Base-by-base conservation (phyloP, 2,888 invertebrate genomes). In the Idaea straminata region DNA sequence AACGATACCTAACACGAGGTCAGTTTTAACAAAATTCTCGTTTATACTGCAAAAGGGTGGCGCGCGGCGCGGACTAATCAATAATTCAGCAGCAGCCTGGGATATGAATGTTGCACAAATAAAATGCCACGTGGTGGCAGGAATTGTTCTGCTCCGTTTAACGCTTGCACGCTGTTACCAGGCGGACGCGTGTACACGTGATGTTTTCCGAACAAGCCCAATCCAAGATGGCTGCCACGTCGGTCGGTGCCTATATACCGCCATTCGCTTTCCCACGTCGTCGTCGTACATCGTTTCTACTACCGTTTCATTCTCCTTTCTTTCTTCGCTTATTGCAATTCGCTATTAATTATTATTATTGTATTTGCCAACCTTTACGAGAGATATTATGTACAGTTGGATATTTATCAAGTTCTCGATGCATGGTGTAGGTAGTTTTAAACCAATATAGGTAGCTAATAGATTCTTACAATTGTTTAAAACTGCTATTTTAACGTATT, bases 261-360 rank as follows among this genome's bases (percentile, higher is more conserved):
- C 72, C 87, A 89, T 91, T 91, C 91, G 91, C 91, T 91, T 92
- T 92, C 91, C 91, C 91, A 92, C 90, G 91, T 91, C 59, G 59
- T 59, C 59, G 59, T 47, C 85, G 86, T 83, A 81, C 83, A 79
- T 82, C 83, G 81, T 79, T 82, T 83, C 83, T 85, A 82, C 77
- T 85, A 84, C 84, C 83, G 84, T 83, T 84, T 85, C 81, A 82
- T 83, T 84, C 83, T 88, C 79, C 78, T 86, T 88, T 87, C 83
- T 86, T 87, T 86, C 79, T 83, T 87, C 86, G 84, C 84, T 78
- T 80, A 80, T 82, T 70, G 77, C 80, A 82, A 81, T 85, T 86
- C 74, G 79, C 82, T 78, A 79, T 84, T 83, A 81, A 81, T 83
- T 83, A 85, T 86, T 82, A 81, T 47, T 34, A 10, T 59, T 59